Base-by-base conservation (phyloP, 2,888 invertebrate species). In the Eilema griseolum region DNA sequence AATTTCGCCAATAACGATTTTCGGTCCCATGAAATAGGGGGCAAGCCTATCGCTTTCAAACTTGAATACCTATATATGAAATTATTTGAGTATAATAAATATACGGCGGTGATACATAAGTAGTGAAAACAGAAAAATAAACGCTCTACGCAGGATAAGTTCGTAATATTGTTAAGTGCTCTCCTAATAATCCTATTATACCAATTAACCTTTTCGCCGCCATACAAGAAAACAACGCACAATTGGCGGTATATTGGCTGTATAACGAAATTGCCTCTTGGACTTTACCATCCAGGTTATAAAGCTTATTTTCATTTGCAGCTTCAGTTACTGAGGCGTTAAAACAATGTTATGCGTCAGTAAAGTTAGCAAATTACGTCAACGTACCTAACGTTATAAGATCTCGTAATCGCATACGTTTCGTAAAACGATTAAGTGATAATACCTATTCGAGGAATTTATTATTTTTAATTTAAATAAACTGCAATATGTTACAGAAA, bases 181-280 rank as follows among this genome's bases (percentile, higher is more conserved):
- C 37, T 20, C 20, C 28, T n/a, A 59, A 59, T 61, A 70, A 52
- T 61, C 28, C 61, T 65, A 56, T 66, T 75, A 70, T 69, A 70
- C 69, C 78, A 76, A 78, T 83, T 78, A 81, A 75, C 71, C 68
- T 81, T 75, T 71, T 68, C 52, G 56, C 26, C 62, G 60, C 41
- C 62, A 67, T 68, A 70, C 66, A 66, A 72, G 70, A 72, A 74
- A 69, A 73, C 62, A 78, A 71, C 74, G 73, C 75, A 68, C 75
- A 81, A 86, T 83, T 77, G 73, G 76, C 67, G 72, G 66, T 71
- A 70, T 80, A 84, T 83, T 76, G 82, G 75, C 83, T 79, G 78
- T 89, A 86, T 90, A 90, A 85, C 12, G 72, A 90, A 84, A 90
- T 81, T 72, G 88, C 84, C 86, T 86, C 86, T 91, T 88, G 78